phyloP scores from a whole-genome alignment of 2,888 invertebrate species.

The Empis stercorea region DNA sequence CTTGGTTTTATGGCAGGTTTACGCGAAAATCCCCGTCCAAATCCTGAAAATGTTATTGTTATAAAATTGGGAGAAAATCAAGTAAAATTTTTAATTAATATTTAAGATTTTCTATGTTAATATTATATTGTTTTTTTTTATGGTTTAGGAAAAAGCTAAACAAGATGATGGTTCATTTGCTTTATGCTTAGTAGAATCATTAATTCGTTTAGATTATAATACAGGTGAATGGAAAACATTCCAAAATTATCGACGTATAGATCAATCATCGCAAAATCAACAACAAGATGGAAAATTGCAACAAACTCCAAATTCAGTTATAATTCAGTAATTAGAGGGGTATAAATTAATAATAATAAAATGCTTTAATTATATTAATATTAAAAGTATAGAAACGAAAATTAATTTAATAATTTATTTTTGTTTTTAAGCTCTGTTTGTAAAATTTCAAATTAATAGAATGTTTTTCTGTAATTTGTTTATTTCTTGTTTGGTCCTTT shows the following conservation, averaged over 20 bases:
- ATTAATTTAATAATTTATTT: too few relatives aligned
- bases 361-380: too few relatives aligned
- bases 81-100: conserved; percentile 28
- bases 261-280: conserved; percentile 30
- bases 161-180: conserved; percentile 72
- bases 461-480: too few relatives aligned
- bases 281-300: conserved; percentile 15
- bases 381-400: too few relatives aligned
- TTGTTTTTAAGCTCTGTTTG: too few relatives aligned
- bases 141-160: conserved; percentile 57
- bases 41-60: conserved; percentile 89
- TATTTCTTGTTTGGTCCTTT: too few relatives aligned
- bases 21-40: conserved; percentile 94
- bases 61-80: conserved; percentile 87
- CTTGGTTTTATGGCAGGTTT: conserved; percentile 98
- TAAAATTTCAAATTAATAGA: too few relatives aligned
- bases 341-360: too few relatives aligned
- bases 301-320: conserved; percentile 26
- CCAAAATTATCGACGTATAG: conserved; percentile 74
- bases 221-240: conserved; percentile 95
- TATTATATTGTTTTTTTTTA: background rate
- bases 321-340: conserved; percentile 20
- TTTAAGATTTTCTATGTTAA: background rate
- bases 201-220: conserved; percentile 97
- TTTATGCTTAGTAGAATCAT: conserved; percentile 55